A percentile compares a stretch with the other conserved stretches of the same genome.
Evolutionary conservation across 2,113 vertebrate genomes (phyloP).

Genomic region (Centrocercus urophasianus): DNA sequence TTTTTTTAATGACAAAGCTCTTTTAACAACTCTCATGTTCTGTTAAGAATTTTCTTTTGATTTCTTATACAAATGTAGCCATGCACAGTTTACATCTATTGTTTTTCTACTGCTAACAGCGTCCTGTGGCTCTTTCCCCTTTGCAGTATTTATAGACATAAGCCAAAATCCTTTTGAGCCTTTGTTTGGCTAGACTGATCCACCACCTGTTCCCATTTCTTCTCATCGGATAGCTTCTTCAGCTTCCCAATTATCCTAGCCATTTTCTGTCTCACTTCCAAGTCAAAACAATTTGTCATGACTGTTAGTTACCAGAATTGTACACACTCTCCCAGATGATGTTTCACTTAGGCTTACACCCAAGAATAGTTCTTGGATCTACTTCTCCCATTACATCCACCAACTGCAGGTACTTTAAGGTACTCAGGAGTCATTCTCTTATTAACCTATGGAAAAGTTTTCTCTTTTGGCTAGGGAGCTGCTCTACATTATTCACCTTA

Average conservation of each 20-base stretch:
- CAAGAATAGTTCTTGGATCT: not conserved
- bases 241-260: slow-evolving; percentile 3
- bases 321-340: not conserved
- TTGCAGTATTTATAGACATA: slow-evolving; percentile 42
- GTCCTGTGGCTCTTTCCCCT: not conserved
- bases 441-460: not conserved
- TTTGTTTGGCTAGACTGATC: slow-evolving; percentile 68
- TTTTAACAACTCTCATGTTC: not conserved
- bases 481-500: not conserved
- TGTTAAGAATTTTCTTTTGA: not conserved
- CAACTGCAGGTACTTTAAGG: not conserved
- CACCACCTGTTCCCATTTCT: slow-evolving; percentile 57
- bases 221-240: slow-evolving; percentile 5
- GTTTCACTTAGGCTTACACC: not conserved
- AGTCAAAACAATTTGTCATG: slow-evolving; percentile 41
- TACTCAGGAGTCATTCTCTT: not conserved
- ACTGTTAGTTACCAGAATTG: not conserved
- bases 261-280: slow-evolving; percentile 21
- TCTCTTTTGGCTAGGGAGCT: not conserved
- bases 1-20: not conserved
- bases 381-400: not conserved
- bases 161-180: slow-evolving; percentile 58
- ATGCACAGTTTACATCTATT: not conserved
- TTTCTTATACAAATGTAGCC: not conserved
- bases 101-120: not conserved